These are phyloP conservation scores for Rhabdomys dilectus DNA, from an alignment of 2,113 vertebrate genomes.

Conservation along the genomic window DNA sequence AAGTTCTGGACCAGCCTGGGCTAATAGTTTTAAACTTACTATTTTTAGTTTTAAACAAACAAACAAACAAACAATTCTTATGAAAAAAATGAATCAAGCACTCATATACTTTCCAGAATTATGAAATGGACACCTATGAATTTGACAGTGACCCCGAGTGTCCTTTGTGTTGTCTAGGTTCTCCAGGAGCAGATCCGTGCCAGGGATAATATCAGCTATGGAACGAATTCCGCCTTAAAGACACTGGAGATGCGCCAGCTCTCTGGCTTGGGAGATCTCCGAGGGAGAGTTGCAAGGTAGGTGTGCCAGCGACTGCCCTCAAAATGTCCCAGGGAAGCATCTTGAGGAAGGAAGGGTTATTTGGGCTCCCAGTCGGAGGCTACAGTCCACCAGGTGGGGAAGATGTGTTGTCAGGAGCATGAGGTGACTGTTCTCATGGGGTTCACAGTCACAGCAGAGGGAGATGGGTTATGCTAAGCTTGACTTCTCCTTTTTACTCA, in stretches of 20 bases:
- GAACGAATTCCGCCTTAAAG: conserved; percentile 90
- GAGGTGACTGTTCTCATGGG: background rate
- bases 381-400: too few relatives aligned
- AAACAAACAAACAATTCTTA: background rate
- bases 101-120: background rate
- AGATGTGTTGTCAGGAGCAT: background rate
- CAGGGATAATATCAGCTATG: conserved; percentile 89
- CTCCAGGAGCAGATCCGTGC: conserved; percentile 91
- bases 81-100: background rate
- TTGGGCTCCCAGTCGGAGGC: background rate
- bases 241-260: conserved; percentile 89
- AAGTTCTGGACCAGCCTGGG: background rate
- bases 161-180: conserved; percentile 66
- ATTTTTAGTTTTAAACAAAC: background rate
- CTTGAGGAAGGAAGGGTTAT: background rate
- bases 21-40: too few relatives aligned
- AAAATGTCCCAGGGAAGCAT: fast-evolving
- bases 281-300: conserved; percentile 89
- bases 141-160: background rate
- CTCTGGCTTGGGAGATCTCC: conserved; percentile 89
- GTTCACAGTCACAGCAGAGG: background rate
- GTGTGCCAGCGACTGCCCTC: background rate
- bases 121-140: background rate
- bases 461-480: background rate
- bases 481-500: background rate